Conservation (phyloP, 2,113 vertebrate species). For the Sturnira hondurensis region DNA sequence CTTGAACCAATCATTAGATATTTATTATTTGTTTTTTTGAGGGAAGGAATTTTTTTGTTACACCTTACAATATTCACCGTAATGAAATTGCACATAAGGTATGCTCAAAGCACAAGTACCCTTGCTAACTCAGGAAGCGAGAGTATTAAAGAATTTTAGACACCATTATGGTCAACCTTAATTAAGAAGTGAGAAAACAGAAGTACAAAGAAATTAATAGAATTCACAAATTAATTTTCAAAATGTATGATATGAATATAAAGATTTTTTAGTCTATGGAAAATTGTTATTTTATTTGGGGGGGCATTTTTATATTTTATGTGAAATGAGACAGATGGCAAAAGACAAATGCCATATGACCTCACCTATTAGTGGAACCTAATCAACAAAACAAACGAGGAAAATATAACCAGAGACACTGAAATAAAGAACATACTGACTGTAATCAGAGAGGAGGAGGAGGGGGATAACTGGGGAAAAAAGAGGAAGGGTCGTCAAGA, state of each 20-base stretch:
- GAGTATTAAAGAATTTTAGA: background rate
- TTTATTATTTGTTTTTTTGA: background rate
- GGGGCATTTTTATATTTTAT: background rate
- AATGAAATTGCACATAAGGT: background rate
- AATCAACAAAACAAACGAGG: too few species aligned
- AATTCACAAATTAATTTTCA: background rate
- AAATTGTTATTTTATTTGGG: background rate
- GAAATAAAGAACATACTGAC: too few species aligned
- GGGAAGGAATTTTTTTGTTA: background rate
- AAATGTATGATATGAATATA: background rate
- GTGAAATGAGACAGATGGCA: too few species aligned
- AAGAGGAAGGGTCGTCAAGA: too few species aligned
- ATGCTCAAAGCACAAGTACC: background rate
- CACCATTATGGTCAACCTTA: background rate
- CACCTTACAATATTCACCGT: background rate
- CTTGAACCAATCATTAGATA: background rate
- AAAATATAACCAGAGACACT: too few species aligned
- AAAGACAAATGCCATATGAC: too few species aligned
- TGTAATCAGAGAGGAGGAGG: too few species aligned
- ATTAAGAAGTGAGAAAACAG: background rate
- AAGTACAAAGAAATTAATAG: background rate
- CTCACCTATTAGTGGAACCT: too few species aligned
- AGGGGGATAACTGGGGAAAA: too few species aligned
- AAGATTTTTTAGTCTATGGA: background rate
- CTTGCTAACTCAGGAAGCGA: background rate